phyloP scores from a whole-genome alignment of 2,888 invertebrate genomes.

The Melipona beecheii region DNA sequence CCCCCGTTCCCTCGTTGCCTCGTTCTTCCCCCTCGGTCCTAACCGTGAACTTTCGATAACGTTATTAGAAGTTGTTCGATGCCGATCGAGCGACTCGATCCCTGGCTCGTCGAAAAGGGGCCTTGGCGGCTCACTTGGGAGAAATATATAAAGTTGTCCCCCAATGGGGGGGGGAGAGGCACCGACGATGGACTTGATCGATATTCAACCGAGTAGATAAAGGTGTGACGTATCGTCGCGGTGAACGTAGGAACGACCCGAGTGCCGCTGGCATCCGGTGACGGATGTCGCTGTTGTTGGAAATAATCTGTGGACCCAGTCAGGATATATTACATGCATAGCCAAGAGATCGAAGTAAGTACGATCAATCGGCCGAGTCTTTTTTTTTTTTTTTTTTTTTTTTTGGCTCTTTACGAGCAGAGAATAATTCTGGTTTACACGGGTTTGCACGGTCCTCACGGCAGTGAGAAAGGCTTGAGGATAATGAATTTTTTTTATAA shows the following conservation, averaged over 20 bases:
- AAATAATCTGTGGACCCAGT: conserved; percentile 34
- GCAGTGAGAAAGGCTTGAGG: no score
- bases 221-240: conserved; percentile 51
- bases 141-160: conserved; percentile 45
- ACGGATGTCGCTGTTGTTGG: conserved; percentile 40
- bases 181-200: conserved; percentile 23
- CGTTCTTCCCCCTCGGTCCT: neutral
- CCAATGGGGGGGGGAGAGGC: neutral
- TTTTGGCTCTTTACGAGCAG: no score
- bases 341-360: no score
- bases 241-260: conserved; percentile 47
- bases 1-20: no score
- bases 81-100: conserved; percentile 36
- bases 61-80: conserved; percentile 53
- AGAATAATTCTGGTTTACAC: no score
- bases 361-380: no score
- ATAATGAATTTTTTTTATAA: no score
- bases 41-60: conserved; percentile 37
- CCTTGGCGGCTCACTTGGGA: conserved; percentile 15
- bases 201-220: conserved; percentile 48
- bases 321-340: no score
- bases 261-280: conserved; percentile 41
- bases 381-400: no score
- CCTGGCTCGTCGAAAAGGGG: conserved; percentile 16
- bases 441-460: no score